phyloP scores from a whole-genome alignment of 2,888 invertebrate genomes.

The Dimorphilus gyrociliatus region DNA sequence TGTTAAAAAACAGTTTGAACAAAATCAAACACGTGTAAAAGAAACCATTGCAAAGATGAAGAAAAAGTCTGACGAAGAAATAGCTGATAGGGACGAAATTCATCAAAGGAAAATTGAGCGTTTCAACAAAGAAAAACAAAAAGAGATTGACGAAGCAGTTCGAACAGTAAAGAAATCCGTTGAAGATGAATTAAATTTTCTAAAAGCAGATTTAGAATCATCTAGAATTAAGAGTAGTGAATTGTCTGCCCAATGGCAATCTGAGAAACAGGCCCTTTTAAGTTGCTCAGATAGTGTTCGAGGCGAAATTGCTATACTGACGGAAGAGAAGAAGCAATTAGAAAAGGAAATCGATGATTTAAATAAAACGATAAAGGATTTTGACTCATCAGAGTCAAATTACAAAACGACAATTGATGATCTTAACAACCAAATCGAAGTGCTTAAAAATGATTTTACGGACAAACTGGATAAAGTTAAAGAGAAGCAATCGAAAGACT shows the following conservation, averaged over 20 bases:
- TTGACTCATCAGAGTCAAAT: constrained; percentile 3
- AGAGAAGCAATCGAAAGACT: no score
- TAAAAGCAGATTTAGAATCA: constrained; percentile 9
- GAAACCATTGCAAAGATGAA: constrained; percentile 17
- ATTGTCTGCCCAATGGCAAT: constrained; percentile 3
- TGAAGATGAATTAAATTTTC: constrained; percentile 5
- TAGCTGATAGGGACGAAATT: constrained; percentile 19
- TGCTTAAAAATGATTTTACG: no score
- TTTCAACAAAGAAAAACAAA: constrained; percentile 15
- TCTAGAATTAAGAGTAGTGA: constrained; percentile 7
- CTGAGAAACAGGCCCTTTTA: constrained; percentile 10
- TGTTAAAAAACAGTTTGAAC: constrained; percentile 10
- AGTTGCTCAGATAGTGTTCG: constrained; percentile 7
- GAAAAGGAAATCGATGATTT: neutral
- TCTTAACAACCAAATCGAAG: no score
- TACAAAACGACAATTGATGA: no score
- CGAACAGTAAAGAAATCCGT: constrained; percentile 11
- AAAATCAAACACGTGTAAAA: no score
- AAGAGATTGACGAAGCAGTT: constrained; percentile 4
- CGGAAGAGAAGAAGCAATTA: neutral
- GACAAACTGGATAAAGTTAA: no score
- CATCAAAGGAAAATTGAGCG: constrained; percentile 15
- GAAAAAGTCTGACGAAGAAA: constrained; percentile 18
- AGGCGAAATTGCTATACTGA: constrained; percentile 4
- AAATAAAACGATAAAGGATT: constrained; percentile 4